A percentile compares a stretch with the other conserved stretches of the same genome.
Conservation (phyloP, 2,888 invertebrate genomes). For the Cenopis cana region DNA sequence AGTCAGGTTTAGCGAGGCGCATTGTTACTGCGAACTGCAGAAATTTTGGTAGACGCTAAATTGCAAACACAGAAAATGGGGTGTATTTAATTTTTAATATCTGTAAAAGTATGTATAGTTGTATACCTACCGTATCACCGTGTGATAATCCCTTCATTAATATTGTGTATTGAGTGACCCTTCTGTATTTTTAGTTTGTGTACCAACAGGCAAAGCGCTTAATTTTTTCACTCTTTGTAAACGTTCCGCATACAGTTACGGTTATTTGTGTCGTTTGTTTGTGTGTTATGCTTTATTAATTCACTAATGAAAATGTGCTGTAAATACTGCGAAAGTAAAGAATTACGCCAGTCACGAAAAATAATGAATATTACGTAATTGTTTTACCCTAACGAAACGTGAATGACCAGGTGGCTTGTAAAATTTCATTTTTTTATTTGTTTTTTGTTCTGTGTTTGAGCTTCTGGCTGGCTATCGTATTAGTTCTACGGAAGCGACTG, state of each 20-base stretch:
- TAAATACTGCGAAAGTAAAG: slow-evolving; percentile 30
- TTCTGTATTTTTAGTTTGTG: neutral
- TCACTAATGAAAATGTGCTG: slow-evolving; percentile 32
- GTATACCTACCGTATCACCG: neutral
- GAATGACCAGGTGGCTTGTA: neutral
- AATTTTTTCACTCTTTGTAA: slow-evolving; percentile 64
- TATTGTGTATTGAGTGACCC: neutral
- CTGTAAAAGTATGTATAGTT: too few relatives aligned
- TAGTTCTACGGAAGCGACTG: too few relatives aligned
- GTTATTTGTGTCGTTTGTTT: slow-evolving; percentile 32
- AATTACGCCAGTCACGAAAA: slow-evolving; percentile 25
- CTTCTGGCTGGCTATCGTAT: neutral
- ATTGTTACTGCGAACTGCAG: too few relatives aligned
- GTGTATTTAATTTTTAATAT: too few relatives aligned
- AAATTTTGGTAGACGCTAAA: too few relatives aligned
- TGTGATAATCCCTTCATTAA: too few relatives aligned
- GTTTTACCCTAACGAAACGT: slow-evolving; percentile 13
- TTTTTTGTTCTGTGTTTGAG: neutral
- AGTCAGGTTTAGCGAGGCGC: too few relatives aligned
- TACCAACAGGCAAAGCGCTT: slow-evolving; percentile 53
- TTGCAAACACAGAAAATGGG: too few relatives aligned
- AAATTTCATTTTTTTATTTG: neutral
- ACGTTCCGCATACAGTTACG: slow-evolving; percentile 57
- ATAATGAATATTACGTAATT: slow-evolving; percentile 30
- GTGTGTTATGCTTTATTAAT: slow-evolving; percentile 38